Evolutionary conservation across 1,140 invertebrate species (phyloP).

Genomic region (Delia radicum): DNA sequence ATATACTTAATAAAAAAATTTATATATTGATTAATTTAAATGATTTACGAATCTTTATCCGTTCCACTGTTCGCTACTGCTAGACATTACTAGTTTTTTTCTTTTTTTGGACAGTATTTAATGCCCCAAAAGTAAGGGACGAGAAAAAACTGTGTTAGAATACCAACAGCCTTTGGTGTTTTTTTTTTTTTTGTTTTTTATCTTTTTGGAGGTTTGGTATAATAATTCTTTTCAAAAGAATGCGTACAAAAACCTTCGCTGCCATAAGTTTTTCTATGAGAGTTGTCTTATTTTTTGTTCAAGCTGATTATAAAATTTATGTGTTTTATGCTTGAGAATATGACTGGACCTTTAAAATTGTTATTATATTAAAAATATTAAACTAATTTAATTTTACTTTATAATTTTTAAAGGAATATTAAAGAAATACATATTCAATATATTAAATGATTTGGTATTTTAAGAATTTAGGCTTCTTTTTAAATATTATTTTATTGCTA

Average conservation of each 20-base stretch:
- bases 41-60: too few species aligned
- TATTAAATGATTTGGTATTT: too few species aligned
- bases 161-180: not conserved
- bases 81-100: not conserved
- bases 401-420: too few species aligned
- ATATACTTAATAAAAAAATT: too few species aligned
- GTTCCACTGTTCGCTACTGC: not conserved
- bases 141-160: not conserved
- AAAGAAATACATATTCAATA: too few species aligned
- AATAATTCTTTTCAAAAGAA: conserved; percentile 20
- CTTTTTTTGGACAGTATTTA: not conserved
- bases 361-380: not conserved
- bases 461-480: too few species aligned
- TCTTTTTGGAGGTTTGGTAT: not conserved
- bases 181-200: not conserved
- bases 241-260: conserved; percentile 8
- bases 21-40: too few species aligned
- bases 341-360: not conserved
- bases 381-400: too few species aligned
- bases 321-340: conserved; percentile 5
- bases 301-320: conserved; percentile 14
- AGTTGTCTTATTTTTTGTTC: not conserved
- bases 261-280: not conserved
- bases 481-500: too few species aligned
- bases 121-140: not conserved